These are phyloP conservation scores for Akabosia matsudoensis DNA, from an alignment of 1,140 invertebrate genomes.

Conservation along the genomic window DNA sequence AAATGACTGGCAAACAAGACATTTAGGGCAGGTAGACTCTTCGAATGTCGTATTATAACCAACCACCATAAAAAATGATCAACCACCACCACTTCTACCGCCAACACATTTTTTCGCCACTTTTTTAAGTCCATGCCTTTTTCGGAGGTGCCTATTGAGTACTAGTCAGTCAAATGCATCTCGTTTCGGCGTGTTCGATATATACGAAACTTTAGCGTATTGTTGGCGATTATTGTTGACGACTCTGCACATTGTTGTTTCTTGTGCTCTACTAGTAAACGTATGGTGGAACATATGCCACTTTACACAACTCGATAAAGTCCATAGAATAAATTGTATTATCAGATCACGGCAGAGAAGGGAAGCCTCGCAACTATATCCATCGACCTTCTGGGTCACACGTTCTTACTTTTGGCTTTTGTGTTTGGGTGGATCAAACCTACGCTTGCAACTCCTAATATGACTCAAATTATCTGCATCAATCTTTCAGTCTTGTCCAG, in stretches of 20 bases:
- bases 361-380: not conserved
- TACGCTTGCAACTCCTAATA: conserved; percentile 43
- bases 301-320: no score
- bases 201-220: not conserved
- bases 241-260: not conserved
- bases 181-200: not conserved
- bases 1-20: conserved; percentile 40
- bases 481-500: conserved; percentile 21
- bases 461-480: conserved; percentile 40
- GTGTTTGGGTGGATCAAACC: conserved; percentile 40
- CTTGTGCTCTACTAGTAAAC: not conserved
- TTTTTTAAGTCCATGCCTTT: conserved; percentile 36
- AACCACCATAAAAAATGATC: no score
- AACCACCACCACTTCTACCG: conserved; percentile 24
- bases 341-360: no score
- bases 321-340: no score
- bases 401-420: conserved; percentile 24
- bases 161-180: conserved; percentile 10
- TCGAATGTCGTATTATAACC: no score
- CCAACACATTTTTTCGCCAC: conserved; percentile 47
- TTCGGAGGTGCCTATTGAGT: conserved; percentile 38
- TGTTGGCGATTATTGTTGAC: not conserved
- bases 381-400: conserved; percentile 44
- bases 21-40: conserved; percentile 44
- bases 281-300: no score